A percentile compares a stretch with the other conserved stretches of the same genome.
Conservation (phyloP, 2,113 vertebrate genomes). For the Paralichthys olivaceus region DNA sequence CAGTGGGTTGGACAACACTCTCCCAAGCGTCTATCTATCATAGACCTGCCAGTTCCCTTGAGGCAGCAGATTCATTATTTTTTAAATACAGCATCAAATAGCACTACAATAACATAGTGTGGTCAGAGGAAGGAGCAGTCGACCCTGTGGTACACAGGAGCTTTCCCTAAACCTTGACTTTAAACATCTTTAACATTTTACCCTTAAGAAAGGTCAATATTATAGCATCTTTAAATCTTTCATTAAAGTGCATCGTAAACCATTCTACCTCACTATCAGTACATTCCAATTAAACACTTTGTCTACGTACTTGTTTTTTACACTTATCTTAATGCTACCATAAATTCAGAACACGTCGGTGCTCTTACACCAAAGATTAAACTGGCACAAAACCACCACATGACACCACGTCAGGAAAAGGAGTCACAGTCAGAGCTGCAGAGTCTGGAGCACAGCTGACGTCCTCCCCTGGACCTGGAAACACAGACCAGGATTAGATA, state of each 20-base stretch:
- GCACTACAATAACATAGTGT: slow-evolving; percentile 69
- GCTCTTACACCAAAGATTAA: slow-evolving; percentile 74
- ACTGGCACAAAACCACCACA: slow-evolving; percentile 79
- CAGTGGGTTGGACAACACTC: slow-evolving; percentile 29
- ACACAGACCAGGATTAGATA: slow-evolving; percentile 37
- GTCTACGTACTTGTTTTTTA: slow-evolving; percentile 52
- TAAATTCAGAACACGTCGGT: slow-evolving; percentile 70
- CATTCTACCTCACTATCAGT: slow-evolving; percentile 10
- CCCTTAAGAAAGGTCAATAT: slow-evolving; percentile 37
- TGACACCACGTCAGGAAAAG: slow-evolving; percentile 70
- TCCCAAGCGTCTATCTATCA: slow-evolving; percentile 31
- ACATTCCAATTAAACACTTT: slow-evolving; percentile 49
- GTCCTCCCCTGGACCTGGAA: slow-evolving; percentile 31
- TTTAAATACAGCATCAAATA: slow-evolving; percentile 65
- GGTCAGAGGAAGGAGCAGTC: slow-evolving; percentile 61
- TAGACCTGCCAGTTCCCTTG: slow-evolving; percentile 37
- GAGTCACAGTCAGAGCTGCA: slow-evolving; percentile 47
- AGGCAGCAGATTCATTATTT: slow-evolving; percentile 29
- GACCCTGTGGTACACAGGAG: slow-evolving; percentile 70
- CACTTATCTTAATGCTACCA: slow-evolving; percentile 79
- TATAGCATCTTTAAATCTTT: slow-evolving; percentile 47
- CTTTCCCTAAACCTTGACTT: slow-evolving; percentile 44
- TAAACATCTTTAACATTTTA: slow-evolving; percentile 29
- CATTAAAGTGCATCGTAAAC: slow-evolving; percentile 35
- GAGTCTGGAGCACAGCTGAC: slow-evolving; percentile 38